Conservation (phyloP, 2,113 vertebrate species). For the Bucco capensis region DNA sequence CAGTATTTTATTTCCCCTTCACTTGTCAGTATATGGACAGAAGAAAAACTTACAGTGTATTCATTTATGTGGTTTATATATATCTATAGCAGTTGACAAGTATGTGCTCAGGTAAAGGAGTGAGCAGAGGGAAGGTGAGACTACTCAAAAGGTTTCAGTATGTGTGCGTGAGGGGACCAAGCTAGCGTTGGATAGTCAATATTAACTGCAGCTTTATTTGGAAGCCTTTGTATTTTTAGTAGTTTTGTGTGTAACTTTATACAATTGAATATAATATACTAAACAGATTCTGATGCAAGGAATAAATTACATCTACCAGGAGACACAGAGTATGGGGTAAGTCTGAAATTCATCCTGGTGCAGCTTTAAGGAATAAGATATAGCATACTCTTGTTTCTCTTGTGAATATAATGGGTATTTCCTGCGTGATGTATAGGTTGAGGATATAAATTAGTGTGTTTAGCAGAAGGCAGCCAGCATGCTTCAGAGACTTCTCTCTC, state of each 20-base stretch:
- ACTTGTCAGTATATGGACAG: background rate
- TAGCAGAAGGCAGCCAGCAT: slow-evolving; percentile 3
- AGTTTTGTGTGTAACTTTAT: background rate
- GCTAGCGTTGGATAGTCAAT: background rate
- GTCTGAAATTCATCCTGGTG: background rate
- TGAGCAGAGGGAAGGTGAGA: background rate
- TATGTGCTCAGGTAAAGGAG: background rate
- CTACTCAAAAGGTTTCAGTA: background rate
- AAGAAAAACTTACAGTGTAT: background rate
- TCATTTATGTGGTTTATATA: fast-evolving
- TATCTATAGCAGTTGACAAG: background rate
- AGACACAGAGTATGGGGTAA: background rate
- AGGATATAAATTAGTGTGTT: background rate
- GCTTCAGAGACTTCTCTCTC: background rate
- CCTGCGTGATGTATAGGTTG: background rate
- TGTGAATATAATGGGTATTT: background rate
- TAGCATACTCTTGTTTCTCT: background rate
- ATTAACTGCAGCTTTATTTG: background rate
- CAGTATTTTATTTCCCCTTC: background rate
- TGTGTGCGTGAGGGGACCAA: background rate
- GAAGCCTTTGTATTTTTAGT: background rate
- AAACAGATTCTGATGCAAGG: background rate
- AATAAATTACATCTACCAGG: background rate
- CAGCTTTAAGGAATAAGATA: background rate
- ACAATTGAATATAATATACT: background rate